Conservation (phyloP, 2,113 vertebrate genomes). For the Regulus satrapa region DNA sequence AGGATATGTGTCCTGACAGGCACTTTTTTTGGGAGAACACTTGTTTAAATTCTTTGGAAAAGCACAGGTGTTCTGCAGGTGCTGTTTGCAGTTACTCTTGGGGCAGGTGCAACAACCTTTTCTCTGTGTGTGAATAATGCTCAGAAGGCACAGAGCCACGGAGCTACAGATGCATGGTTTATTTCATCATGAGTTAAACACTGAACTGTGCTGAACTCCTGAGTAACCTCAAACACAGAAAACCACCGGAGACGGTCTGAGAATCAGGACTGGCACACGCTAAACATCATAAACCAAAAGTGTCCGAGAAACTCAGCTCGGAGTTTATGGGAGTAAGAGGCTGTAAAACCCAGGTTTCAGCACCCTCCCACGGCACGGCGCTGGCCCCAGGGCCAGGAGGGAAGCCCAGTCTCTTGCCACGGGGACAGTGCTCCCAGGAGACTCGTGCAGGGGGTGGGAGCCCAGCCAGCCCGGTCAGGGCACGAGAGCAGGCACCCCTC, state of each 20-base stretch:
- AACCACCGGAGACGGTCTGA: accelerated
- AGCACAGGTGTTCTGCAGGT: neutral
- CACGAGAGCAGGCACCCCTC: neutral
- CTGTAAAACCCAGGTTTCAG: neutral
- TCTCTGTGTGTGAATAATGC: neutral
- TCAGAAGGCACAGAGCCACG: neutral
- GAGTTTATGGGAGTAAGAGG: neutral
- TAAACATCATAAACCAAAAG: neutral
- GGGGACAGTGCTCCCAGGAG: neutral
- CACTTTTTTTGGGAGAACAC: accelerated
- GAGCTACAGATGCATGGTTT: neutral
- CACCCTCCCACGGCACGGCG: accelerated
- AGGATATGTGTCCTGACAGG: accelerated
- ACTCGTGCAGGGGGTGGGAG: accelerated
- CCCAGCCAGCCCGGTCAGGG: neutral
- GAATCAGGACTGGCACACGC: neutral
- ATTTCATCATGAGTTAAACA: neutral
- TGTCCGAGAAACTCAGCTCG: neutral
- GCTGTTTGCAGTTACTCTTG: neutral
- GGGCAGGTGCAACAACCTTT: neutral
- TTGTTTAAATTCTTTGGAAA: neutral
- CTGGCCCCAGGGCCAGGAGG: neutral
- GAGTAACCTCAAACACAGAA: neutral
- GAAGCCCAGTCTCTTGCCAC: accelerated
- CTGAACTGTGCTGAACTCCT: neutral